Evolutionary conservation across 2,888 invertebrate species (phyloP).

Genomic region (Pachymerium ferrugineum): DNA sequence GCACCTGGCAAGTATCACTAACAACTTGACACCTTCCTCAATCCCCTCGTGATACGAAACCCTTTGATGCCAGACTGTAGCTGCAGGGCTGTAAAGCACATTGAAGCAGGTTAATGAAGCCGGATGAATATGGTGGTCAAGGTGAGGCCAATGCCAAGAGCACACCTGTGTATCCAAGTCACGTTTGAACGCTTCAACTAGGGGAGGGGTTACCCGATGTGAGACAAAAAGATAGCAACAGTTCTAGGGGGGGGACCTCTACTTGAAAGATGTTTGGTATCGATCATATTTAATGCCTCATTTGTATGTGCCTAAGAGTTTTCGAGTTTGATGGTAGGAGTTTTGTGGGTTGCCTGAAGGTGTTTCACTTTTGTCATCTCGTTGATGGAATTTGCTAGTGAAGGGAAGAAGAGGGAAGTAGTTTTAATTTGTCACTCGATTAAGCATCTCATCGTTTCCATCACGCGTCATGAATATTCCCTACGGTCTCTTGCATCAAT

Average conservation of each 20-base stretch:
- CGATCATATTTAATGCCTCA: conserved; percentile 23
- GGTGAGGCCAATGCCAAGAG: conserved; percentile 20
- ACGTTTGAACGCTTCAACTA: background rate
- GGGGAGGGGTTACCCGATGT: background rate
- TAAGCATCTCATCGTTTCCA: conserved; percentile 22
- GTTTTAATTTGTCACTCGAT: conserved; percentile 27
- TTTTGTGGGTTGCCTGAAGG: background rate
- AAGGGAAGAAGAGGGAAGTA: background rate
- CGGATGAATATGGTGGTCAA: conserved; percentile 22
- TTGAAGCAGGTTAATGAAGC: background rate
- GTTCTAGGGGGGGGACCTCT: too few relatives aligned
- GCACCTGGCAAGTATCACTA: too few relatives aligned
- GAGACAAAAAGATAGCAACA: background rate
- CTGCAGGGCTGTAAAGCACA: background rate
- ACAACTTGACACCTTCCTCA: background rate
- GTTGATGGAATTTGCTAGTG: conserved; percentile 2
- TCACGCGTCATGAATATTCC: conserved; percentile 17
- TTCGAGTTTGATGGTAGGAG: background rate
- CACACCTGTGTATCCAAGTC: background rate
- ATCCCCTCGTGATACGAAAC: background rate
- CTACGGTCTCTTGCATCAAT: conserved; percentile 5
- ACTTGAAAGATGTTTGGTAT: background rate
- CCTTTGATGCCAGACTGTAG: background rate
- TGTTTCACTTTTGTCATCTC: conserved; percentile 22
- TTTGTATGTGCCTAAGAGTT: background rate